Base-by-base conservation (phyloP, 2,113 vertebrate species). In the Catagonus wagneri region DNA sequence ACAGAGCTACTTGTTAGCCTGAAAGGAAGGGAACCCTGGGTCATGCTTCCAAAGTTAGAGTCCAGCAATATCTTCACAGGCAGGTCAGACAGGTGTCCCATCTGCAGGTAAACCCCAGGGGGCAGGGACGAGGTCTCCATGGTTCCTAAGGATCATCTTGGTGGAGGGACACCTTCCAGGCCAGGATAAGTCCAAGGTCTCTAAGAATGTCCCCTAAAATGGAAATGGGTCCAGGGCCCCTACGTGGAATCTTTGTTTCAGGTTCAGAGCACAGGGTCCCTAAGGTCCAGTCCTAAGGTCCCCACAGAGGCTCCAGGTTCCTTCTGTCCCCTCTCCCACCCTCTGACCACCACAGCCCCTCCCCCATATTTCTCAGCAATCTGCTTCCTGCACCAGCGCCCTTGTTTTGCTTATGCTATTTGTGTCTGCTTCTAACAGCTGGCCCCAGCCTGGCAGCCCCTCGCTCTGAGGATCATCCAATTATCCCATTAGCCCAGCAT, bases 401-500 rank as follows among this genome's bases (percentile, higher is more conserved):
- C 95, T 96, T 97, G 98, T 97, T 98, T 97, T 95, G 97, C 96
- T 92, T 94, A 76, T 97, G 97, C 98, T 98, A 96, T 98, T 98
- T 98, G 97, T 96, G 98, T 98, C 98, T 98, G 95, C 93, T 96
- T 79, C 97, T 90, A 98, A 97, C 98, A 98, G 98, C 98, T 98
- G 98, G 98, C 97, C 98, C 96, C 98, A 98, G 97, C 91, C 97
- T 93, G 95, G 98, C 97, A 97, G 96, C 94, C n/a, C 93, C 97
- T 93, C 78, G 92, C 98, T 98, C 97, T 81, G 95, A 98, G 96
- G 98, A 97, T 98, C 97, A 98, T 98, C 98, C 98, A 97, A 98
- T 98, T 98, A 98, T 98, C 97, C 97, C 98, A 98, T 98, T 98
- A 98, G 96, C 97, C 94, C 98, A 97, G 98, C 95, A 95, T 97